A percentile compares a stretch with the other conserved stretches of the same genome.
These are phyloP conservation scores for Mystacides longicornis DNA, from an alignment of 2,888 invertebrate species.

Conservation along the genomic window DNA sequence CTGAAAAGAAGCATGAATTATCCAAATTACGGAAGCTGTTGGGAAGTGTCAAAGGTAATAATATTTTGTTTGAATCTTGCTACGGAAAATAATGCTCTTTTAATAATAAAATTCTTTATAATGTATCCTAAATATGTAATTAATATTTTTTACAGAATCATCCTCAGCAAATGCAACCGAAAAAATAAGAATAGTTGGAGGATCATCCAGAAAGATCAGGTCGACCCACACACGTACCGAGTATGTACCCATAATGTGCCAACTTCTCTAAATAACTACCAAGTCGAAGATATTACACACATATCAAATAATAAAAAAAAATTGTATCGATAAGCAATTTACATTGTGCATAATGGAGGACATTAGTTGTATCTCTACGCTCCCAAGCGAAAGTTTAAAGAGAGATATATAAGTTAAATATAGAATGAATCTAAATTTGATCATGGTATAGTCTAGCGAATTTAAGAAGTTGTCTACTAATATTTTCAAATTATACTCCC, in stretches of 20 bases:
- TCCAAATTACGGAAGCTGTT: background rate
- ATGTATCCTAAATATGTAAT: background rate
- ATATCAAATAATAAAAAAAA: background rate
- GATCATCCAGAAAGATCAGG: background rate
- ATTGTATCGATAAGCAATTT: no score
- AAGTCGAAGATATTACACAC: background rate
- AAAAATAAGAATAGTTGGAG: background rate
- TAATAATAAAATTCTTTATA: background rate
- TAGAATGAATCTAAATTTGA: no score
- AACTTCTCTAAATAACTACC: constrained; percentile 15
- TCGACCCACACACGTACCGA: constrained; percentile 21
- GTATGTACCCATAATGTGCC: constrained; percentile 26
- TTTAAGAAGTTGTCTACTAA: no score
- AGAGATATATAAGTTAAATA: no score
- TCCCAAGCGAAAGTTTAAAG: no score
- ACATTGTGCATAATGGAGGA: no score
- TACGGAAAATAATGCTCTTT: background rate
- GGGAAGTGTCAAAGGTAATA: constrained; percentile 2
- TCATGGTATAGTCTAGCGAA: no score
- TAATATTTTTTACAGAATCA: background rate
- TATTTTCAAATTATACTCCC: no score
- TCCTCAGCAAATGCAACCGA: background rate
- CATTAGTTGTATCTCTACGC: no score
- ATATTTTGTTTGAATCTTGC: background rate
- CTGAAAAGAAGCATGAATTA: background rate